Evolutionary conservation across 2,113 vertebrate species (phyloP).

Genomic region (Thermophis baileyi): DNA sequence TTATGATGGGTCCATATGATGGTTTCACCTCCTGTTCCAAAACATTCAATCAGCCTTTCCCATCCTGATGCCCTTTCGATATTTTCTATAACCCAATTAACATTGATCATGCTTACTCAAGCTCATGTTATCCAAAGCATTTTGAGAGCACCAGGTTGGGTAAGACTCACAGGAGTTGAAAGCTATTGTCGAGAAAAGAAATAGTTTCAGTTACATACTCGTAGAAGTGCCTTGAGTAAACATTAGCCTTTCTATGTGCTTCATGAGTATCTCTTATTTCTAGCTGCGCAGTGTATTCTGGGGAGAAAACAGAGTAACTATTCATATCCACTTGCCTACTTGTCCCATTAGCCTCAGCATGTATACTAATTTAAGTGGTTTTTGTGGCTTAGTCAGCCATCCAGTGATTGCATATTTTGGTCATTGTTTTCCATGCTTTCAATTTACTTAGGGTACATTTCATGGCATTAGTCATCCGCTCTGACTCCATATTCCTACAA

Average conservation of each 20-base stretch:
- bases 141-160: not conserved
- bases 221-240: not conserved
- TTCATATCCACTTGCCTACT: not conserved
- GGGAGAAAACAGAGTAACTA: not conserved
- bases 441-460: fast-evolving
- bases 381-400: not conserved
- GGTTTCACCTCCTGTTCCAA: not conserved
- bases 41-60: not conserved
- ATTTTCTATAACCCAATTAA: not conserved
- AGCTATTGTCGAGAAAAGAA: not conserved
- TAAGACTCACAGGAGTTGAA: not conserved
- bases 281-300: not conserved
- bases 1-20: not conserved
- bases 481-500: not conserved
- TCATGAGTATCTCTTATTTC: not conserved
- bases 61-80: not conserved
- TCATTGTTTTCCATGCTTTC: fast-evolving
- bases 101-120: not conserved
- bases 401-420: not conserved
- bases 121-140: not conserved
- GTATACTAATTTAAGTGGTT: not conserved
- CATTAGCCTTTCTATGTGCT: not conserved
- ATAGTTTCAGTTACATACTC: not conserved
- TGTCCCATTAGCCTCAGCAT: not conserved
- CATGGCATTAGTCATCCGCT: not conserved